Evolutionary conservation across 30 jellyfish, hydroid and myxozoan species (phyloP), one percentile per base, ranked within the genome.

Genomic region (Chrysaora quinquecirrha): DNA sequence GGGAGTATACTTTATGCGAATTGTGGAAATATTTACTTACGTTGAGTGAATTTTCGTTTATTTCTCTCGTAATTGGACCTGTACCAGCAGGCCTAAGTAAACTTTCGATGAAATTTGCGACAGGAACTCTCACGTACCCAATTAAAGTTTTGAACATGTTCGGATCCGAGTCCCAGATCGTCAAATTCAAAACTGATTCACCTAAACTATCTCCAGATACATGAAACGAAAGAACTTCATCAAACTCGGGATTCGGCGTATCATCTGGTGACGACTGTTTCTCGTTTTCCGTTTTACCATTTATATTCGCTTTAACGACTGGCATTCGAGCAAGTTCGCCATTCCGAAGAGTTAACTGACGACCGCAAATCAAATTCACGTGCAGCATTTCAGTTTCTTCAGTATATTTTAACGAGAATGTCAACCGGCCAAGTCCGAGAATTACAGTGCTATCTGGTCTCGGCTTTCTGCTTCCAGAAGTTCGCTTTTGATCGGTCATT

Each of bases 181-280:
- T 85, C 46, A 91, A 85, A 23, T 81, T 50, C 84, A 91, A 38
- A 18, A 50, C 34, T 0, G 95, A 38, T 0, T 70, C 94, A 1
- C 83, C 71, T 14, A 91, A 83, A 58, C 48, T 61, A 38, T 71
- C 54, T n/a, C 46, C 83, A 0, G 43, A 52, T 62, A 91, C 4
- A 16, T 88, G 78, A 63, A 91, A 84, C 14, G 96, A 60, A 20
- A 84, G 64, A 1, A 84, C 96, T 86, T 91, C 96, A 49, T 91
- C 98, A 66, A 84, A 91, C 72, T 82, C 95, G 0, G 98, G 98
- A 69, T 91, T 85, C 16, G 98, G 96, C 22, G 98, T 88, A 32
- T 91, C 98, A 68, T 91, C 98, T 0, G 95, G 96, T n/a, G 89
- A 78, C 63, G 98, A 91, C 12, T 85, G 86, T 21, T 68, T 85